Base-by-base conservation (phyloP, 2,888 invertebrate genomes). In the Heteropelma amictum region DNA sequence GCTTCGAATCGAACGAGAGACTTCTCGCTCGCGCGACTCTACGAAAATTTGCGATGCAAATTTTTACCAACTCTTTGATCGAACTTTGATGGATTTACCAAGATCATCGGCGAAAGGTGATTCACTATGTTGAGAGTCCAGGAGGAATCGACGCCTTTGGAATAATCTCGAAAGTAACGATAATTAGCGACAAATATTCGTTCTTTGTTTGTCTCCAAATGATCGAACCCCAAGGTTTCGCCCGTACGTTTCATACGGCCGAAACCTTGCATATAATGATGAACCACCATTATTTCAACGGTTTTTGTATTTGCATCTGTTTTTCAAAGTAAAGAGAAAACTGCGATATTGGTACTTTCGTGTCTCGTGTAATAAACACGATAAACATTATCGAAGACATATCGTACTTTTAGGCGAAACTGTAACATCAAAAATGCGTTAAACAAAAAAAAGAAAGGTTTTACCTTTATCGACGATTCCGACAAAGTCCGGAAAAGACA, bases 81-180 rank as follows among this genome's bases (percentile, higher is more conserved):
- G 10, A 19, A 1, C 7, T 56, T 65, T 23, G 1, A 10, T 21
- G 49, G 14, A 33, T 1, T 70, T 67, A 75, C 65, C 40, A 54
- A 6, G n/a, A 19, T 12, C 0, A 10, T 6, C 6, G 87, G 84
- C 54, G 83, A 83, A 71, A 89, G 90, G 77, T 92, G 90, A 80
- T 90, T 91, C 1, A 90, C 80, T 69, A 89, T 83, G 78, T 90
- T 91, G 30, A 91, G 88, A 7, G 87, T 89, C 92, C 92, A 92
- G 5, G 88, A 82, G 26, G 89, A 89, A 49, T 90, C 87, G 10
- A 83, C 82, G 3, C 89, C 90, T 80, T 90, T 88, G 1, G 89
- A 90, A 77, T 89, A 91, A 75, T 90, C 90, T 49, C 90, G 87
- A 58, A 90, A 87, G 80, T 91, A 92, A 77, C 90, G 82, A 79